Conservation (phyloP, 2,113 vertebrate genomes). For the Tupaia tana region DNA sequence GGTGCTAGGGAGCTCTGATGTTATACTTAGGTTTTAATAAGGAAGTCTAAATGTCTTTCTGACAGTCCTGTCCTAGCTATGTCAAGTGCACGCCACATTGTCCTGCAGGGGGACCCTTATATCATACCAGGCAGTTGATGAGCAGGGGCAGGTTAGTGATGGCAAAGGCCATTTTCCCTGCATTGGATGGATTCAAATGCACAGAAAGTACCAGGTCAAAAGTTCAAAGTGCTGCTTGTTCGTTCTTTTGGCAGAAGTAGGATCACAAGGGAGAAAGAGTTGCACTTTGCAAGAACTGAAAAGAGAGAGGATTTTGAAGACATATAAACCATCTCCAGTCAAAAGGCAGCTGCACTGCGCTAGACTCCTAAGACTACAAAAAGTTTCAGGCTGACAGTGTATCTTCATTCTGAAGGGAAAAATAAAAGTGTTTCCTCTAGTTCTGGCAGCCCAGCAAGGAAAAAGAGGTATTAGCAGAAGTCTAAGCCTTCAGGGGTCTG, state of each 20-base stretch:
- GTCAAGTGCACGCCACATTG: constrained; percentile 63
- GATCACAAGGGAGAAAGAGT: constrained; percentile 64
- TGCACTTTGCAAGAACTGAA: constrained; percentile 43
- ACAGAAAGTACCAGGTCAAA: constrained; percentile 70
- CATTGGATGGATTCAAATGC: constrained; percentile 77
- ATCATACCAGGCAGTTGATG: constrained; percentile 74
- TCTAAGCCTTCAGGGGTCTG: constrained; percentile 75
- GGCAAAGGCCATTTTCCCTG: constrained; percentile 82
- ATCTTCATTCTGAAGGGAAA: constrained; percentile 59
- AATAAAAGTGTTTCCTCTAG: constrained; percentile 66
- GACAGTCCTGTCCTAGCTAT: constrained; percentile 68
- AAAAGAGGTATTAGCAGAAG: constrained; percentile 75
- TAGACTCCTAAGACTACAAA: constrained; percentile 47
- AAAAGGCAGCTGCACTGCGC: constrained; percentile 50
- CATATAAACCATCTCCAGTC: constrained; percentile 16
- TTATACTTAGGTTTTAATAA: constrained; percentile 60
- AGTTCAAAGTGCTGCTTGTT: constrained; percentile 72
- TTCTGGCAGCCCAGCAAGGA: constrained; percentile 66
- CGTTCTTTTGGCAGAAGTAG: constrained; percentile 63
- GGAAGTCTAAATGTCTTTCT: constrained; percentile 70
- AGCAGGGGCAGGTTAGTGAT: constrained; percentile 73
- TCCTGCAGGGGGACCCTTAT: constrained; percentile 71
- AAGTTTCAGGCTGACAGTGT: constrained; percentile 61
- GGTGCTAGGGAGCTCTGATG: constrained; percentile 58
- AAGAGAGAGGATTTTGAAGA: constrained; percentile 50